Evolutionary conservation across 2,113 vertebrate genomes (phyloP).

Genomic region (Ursus arctos): DNA sequence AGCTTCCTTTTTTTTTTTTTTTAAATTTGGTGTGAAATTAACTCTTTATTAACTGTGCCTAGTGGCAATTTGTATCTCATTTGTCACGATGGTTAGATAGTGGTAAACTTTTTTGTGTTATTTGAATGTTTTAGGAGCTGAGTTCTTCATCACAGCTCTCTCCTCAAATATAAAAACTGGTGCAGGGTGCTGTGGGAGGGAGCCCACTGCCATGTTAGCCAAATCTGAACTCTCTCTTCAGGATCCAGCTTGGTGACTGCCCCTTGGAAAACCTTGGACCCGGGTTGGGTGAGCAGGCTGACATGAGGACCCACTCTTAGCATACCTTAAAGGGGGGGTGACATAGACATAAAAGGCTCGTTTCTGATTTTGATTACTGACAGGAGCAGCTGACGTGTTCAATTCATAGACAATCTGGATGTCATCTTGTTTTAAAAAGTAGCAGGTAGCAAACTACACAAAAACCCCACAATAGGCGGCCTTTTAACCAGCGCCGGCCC

Average conservation of each 20-base stretch:
- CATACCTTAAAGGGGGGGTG: background rate
- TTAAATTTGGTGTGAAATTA: background rate
- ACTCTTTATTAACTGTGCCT: conserved; percentile 43
- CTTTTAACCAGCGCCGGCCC: background rate
- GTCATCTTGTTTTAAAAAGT: conserved; percentile 52
- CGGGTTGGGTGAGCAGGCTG: background rate
- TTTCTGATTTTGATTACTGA: conserved; percentile 41
- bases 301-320: background rate
- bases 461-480: background rate
- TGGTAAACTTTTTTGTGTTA: conserved; percentile 22
- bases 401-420: conserved; percentile 2
- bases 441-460: conserved; percentile 15
- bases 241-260: background rate
- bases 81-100: background rate
- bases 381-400: conserved; percentile 38
- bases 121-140: background rate
- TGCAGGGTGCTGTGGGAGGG: background rate
- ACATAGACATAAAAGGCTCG: background rate
- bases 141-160: background rate
- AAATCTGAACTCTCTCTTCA: background rate
- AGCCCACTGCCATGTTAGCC: background rate
- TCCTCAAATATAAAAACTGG: conserved; percentile 43
- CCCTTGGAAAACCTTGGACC: background rate
- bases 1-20: background rate
- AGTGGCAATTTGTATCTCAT: background rate